Conservation (phyloP, 2,888 invertebrate species). For the Thalpophila matura region DNA sequence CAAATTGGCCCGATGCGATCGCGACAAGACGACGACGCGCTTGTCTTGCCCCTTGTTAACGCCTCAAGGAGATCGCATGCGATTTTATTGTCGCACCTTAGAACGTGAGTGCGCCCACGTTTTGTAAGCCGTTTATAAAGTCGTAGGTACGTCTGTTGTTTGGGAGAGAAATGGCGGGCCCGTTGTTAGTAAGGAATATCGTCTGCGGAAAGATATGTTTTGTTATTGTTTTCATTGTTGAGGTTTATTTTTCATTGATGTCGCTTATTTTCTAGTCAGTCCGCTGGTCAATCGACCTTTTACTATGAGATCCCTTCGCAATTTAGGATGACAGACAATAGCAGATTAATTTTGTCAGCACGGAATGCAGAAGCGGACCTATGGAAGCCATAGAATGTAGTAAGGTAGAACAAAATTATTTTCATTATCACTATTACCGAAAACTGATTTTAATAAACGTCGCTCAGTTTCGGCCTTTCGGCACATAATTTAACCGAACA, state of each 20-base stretch:
- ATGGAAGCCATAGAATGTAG: too few relatives aligned
- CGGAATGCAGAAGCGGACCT: too few relatives aligned
- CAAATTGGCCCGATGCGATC: slow-evolving; percentile 86
- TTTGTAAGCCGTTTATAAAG: slow-evolving; percentile 57
- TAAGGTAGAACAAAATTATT: too few relatives aligned
- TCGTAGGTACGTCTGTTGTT: slow-evolving; percentile 47
- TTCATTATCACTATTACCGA: too few relatives aligned
- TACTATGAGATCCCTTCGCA: too few relatives aligned
- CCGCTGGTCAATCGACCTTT: too few relatives aligned
- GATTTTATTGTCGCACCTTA: slow-evolving; percentile 74
- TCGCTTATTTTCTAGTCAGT: background rate
- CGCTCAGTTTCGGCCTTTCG: too few relatives aligned
- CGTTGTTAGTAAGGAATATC: slow-evolving; percentile 6
- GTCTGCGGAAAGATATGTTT: slow-evolving; percentile 3
- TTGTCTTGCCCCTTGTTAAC: slow-evolving; percentile 83
- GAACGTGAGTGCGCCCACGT: slow-evolving; percentile 78
- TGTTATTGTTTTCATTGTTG: slow-evolving; percentile 21
- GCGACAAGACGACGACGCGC: slow-evolving; percentile 67
- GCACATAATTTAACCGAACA: too few relatives aligned
- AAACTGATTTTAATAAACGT: too few relatives aligned
- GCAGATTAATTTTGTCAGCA: too few relatives aligned
- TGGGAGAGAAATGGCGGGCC: slow-evolving; percentile 31
- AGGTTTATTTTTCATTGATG: background rate
- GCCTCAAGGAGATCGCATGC: slow-evolving; percentile 71
- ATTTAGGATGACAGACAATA: too few relatives aligned